Evolutionary conservation across 1,140 invertebrate genomes (phyloP).

Genomic region (Drosophila repleta): DNA sequence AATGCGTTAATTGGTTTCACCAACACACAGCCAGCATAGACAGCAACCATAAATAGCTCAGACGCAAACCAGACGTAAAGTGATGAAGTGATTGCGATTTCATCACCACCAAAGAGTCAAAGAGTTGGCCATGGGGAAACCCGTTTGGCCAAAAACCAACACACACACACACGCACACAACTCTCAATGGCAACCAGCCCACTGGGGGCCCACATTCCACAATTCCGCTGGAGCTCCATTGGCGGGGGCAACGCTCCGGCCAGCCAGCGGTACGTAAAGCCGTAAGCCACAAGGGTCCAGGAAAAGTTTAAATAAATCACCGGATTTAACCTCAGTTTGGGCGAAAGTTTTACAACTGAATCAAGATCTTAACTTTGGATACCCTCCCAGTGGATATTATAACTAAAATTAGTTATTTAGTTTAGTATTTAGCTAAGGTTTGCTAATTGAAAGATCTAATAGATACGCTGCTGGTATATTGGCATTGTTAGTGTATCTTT

Average conservation of each 20-base stretch:
- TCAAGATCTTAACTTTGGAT: background rate
- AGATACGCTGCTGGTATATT: background rate
- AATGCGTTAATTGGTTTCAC: conserved; percentile 56
- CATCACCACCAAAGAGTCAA: conserved; percentile 8
- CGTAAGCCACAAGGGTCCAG: conserved; percentile 15
- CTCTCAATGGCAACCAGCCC: conserved; percentile 16
- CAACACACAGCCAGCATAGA: conserved; percentile 23
- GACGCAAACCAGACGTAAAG: conserved; percentile 35
- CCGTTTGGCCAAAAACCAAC: conserved; percentile 26
- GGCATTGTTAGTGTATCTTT: background rate
- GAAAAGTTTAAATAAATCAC: conserved; percentile 64
- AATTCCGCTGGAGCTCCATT: conserved; percentile 11
- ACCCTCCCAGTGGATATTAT: too few species aligned
- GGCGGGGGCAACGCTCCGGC: background rate
- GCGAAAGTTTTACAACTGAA: conserved; percentile 9
- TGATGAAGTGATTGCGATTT: conserved; percentile 40
- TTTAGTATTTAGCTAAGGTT: too few species aligned
- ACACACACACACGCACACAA: background rate
- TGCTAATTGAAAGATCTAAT: too few species aligned
- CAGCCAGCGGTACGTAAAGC: conserved; percentile 1
- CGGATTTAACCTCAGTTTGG: conserved; percentile 60
- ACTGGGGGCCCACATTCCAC: conserved; percentile 13
- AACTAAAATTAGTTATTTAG: too few species aligned
- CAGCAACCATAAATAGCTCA: conserved; percentile 32
- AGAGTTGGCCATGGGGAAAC: conserved; percentile 10